phyloP scores from a whole-genome alignment of 2,113 vertebrate genomes.

The Lanius collurio region DNA sequence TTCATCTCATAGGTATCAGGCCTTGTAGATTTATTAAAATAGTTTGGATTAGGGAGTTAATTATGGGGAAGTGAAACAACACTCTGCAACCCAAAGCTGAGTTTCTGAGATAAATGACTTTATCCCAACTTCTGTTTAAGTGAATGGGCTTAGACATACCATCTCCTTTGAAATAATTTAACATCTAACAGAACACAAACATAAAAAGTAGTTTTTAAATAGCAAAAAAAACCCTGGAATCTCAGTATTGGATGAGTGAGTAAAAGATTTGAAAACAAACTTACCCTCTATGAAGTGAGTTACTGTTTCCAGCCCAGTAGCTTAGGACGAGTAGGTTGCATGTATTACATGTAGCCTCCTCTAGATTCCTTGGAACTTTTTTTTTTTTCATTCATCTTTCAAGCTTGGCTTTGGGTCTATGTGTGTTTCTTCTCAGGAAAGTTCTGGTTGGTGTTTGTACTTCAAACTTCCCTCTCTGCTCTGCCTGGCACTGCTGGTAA shows the following conservation, averaged over 20 bases:
- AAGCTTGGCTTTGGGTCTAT: background rate
- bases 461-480: background rate
- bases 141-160: background rate
- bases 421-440: background rate
- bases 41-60: background rate
- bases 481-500: background rate
- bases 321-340: background rate
- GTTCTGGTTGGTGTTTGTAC: background rate
- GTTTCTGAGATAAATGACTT: background rate
- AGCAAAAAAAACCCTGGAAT: background rate
- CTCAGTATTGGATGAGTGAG: background rate
- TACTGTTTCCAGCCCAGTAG: background rate
- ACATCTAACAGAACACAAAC: background rate
- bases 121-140: background rate
- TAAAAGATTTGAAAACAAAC: background rate
- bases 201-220: background rate
- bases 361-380: background rate
- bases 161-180: background rate
- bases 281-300: background rate
- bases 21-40: background rate
- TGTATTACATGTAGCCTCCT: background rate
- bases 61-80: background rate
- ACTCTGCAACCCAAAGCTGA: background rate
- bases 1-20: background rate
- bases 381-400: background rate